Base-by-base conservation (phyloP, 2,888 invertebrate species). In the Drosophila emarginata region DNA sequence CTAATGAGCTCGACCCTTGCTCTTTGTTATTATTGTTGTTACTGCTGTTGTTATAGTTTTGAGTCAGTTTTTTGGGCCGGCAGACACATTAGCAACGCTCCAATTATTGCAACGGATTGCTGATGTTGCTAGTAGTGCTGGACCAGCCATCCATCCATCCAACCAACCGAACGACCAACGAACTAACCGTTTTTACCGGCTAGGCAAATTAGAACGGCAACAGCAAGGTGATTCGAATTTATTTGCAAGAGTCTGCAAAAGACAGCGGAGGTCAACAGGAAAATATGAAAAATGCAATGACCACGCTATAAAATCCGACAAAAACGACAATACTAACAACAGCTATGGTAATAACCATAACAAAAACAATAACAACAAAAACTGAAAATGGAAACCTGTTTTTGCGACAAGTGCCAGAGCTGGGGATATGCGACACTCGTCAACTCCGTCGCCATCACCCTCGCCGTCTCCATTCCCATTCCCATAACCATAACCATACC, bases 161-260 rank as follows among this genome's bases (percentile, higher is more conserved):
- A 64, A 21, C 45, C 53, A 28, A 61, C 64, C 78, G 79, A 67
- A 72, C 84, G 76, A 32, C 32, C 32, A 32, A 32, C 14, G 5
- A 39, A n/a, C 39, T 14, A 39, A 14, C 39, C 39, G 14, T 39
- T 39, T 39, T 39, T 14, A 12, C 45, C 45, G 18, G 45, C 45
- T 75, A 84, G 80, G 72, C 79, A 64, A 88, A 87, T 87, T 88
- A 82, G 89, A 82, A 82, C 88, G 89, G 87, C 80, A 82, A 82
- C 88, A 87, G 87, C 80, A 83, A 82, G 71, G 70, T 63, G 72
- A 73, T 67, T 67, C 66, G 14, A 67, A 75, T 67, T 67, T 57
- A 61, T 45, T 54, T 39, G 77, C 87, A 87, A 87, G 86, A 82
- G 61, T 58, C 58, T 67, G n/a, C 12, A 45, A 45, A 21, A 45